Conservation (phyloP, 1,140 invertebrate species). For the Zaprionus capensis region DNA sequence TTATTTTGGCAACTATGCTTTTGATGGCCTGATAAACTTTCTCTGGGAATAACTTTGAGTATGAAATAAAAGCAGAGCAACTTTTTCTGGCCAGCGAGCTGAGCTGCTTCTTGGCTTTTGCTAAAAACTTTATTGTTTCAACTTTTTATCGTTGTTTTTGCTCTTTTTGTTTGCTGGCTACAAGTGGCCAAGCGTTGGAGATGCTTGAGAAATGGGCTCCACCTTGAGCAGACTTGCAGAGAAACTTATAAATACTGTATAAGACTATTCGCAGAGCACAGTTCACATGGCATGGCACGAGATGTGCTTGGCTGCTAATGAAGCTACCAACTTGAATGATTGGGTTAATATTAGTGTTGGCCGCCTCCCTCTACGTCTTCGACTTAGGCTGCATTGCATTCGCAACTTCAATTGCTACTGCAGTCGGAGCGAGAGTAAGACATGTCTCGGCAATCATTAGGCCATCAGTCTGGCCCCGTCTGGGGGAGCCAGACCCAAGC, state of each 20-base stretch:
- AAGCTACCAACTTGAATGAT: slow-evolving; percentile 69
- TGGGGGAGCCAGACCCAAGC: slow-evolving; percentile 25
- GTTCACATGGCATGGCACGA: slow-evolving; percentile 6
- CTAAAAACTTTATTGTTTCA: slow-evolving; percentile 59
- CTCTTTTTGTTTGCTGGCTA: neutral
- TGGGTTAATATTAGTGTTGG: slow-evolving; percentile 61
- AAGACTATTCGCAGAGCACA: neutral
- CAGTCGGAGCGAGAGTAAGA: slow-evolving; percentile 8
- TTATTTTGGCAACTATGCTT: slow-evolving; percentile 62
- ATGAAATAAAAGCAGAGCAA: slow-evolving; percentile 45
- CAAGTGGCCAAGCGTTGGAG: slow-evolving; percentile 47
- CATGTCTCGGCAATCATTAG: slow-evolving; percentile 62
- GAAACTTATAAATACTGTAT: slow-evolving; percentile 32
- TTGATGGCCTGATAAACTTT: slow-evolving; percentile 65
- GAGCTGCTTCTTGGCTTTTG: slow-evolving; percentile 34
- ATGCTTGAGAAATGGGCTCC: slow-evolving; percentile 48
- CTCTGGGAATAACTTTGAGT: slow-evolving; percentile 68
- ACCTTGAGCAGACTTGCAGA: slow-evolving; percentile 48
- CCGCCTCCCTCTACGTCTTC: neutral
- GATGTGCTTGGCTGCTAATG: slow-evolving; percentile 54
- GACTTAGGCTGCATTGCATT: neutral
- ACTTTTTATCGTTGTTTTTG: slow-evolving; percentile 38
- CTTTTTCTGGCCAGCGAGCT: slow-evolving; percentile 21
- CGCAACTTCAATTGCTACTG: slow-evolving; percentile 16
- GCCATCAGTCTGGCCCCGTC: slow-evolving; percentile 39